Evolutionary conservation across 2,888 invertebrate species (phyloP), one percentile per base, ranked within the genome.

Genomic region (Tetragnatha montana): DNA sequence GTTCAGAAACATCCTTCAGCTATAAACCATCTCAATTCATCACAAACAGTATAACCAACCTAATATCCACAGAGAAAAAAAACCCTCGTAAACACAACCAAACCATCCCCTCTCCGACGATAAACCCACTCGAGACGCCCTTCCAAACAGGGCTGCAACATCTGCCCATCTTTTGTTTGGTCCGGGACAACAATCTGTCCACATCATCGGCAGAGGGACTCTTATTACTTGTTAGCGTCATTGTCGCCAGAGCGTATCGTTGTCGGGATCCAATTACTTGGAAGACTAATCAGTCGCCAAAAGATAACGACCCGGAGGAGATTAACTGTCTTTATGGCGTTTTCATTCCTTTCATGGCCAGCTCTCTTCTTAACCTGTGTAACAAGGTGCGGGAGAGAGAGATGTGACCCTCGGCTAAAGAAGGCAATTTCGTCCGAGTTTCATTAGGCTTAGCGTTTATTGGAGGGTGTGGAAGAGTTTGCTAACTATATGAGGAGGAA

Each of bases 231-330:
- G 73, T 49, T 74, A 74, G 73, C 73, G 35, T 50, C 35, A 35
- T 35, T 35, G 35, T 35, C 22, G 21, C n/a, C 49, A 8, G 60
- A 50, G 60, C 10, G 22, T 7, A 60, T 22, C 51, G 35, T 35
- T 51, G 22, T 74, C 3, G n/a, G 22, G 78, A 82, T 82, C 82
- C 82, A 82, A 82, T 82, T 82, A 82, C 82, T 82, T n/a, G 60
- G n/a, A 2, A 50, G 82, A 17, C 22, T 82, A 73, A 82, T 82
- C 82, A 73, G 82, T 50, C 81, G 50, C 14, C 50, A 81, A 17
- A 69, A 71, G 74, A 82, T 82, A 82, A 82, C 73, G 82, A 82
- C 60, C 76, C 22, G 51, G 22, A 78, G 21, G 78, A 78, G 68
- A 60, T 21, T 78, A 60, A 60, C 51, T 50, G 73, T 82, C 71